These are phyloP conservation scores for Anas platyrhynchos DNA, from an alignment of 2,113 vertebrate genomes.

Conservation along the genomic window DNA sequence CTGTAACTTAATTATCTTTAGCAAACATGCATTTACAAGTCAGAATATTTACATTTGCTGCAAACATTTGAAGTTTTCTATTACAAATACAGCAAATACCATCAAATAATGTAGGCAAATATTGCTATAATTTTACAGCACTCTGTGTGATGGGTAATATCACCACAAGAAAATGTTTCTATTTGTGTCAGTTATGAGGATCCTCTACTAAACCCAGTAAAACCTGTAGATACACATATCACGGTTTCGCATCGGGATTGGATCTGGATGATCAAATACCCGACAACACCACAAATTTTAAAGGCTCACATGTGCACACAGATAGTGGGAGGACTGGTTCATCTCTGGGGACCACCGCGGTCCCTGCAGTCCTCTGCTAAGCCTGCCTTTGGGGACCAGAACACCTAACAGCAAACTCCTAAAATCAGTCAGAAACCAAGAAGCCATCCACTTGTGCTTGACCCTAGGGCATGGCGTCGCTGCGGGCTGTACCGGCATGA, in stretches of 20 bases:
- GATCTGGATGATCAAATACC: background rate
- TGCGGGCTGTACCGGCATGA: background rate
- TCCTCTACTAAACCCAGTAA: background rate
- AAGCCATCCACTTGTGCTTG: accelerated
- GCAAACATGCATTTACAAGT: background rate
- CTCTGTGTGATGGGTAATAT: background rate
- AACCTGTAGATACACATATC: background rate
- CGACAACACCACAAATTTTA: background rate
- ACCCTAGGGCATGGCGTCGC: background rate
- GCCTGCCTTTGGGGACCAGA: background rate
- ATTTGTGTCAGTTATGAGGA: accelerated
- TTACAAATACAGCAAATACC: background rate
- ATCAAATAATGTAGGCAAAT: background rate
- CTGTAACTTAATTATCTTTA: background rate
- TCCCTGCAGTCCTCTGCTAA: background rate
- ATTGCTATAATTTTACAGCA: background rate
- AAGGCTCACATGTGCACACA: background rate
- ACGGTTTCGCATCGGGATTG: accelerated
- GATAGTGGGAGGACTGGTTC: background rate
- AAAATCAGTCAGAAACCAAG: background rate
- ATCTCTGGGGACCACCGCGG: background rate
- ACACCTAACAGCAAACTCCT: accelerated
- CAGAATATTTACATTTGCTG: background rate
- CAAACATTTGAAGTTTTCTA: background rate
- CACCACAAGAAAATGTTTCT: background rate